phyloP scores from a whole-genome alignment of 2,797 vertebrate genomes.

The Kryptopterus vitreolus region DNA sequence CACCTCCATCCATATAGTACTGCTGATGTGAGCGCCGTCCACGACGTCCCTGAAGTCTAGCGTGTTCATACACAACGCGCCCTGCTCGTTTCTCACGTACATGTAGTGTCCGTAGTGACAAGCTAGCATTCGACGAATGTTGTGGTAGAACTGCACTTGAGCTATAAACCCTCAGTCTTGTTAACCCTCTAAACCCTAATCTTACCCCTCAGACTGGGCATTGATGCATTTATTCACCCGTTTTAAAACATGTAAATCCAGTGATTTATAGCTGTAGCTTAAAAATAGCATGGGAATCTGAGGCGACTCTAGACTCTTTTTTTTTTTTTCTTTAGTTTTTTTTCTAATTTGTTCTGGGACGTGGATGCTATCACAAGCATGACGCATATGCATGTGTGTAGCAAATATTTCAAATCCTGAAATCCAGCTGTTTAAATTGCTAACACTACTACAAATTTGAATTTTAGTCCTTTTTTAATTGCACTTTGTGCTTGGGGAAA shows the following conservation, averaged over 20 bases:
- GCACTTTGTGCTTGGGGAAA: background rate
- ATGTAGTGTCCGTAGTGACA: conserved; percentile 1
- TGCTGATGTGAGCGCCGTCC: conserved; percentile 7
- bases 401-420: conserved; percentile 45
- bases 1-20: conserved; percentile 8
- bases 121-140: background rate
- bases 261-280: conserved; percentile 36
- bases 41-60: conserved; percentile 5
- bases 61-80: conserved; percentile 7
- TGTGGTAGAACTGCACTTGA: conserved; percentile 10
- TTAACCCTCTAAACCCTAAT: conserved; percentile 27
- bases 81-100: conserved; percentile 8
- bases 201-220: conserved; percentile 33
- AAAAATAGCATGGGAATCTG: conserved; percentile 60
- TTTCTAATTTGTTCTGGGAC: conserved; percentile 14
- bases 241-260: conserved; percentile 59
- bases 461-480: conserved; percentile 1
- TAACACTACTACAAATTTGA: background rate
- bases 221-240: conserved; percentile 58
- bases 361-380: conserved; percentile 41
- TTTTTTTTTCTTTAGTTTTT: no score
- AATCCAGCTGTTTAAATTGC: conserved; percentile 1
- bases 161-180: conserved; percentile 23
- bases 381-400: conserved; percentile 45
- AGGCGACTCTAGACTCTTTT: conserved; percentile 44